phyloP scores from a whole-genome alignment of 1,140 invertebrate genomes.

The Amyelois transitella region DNA sequence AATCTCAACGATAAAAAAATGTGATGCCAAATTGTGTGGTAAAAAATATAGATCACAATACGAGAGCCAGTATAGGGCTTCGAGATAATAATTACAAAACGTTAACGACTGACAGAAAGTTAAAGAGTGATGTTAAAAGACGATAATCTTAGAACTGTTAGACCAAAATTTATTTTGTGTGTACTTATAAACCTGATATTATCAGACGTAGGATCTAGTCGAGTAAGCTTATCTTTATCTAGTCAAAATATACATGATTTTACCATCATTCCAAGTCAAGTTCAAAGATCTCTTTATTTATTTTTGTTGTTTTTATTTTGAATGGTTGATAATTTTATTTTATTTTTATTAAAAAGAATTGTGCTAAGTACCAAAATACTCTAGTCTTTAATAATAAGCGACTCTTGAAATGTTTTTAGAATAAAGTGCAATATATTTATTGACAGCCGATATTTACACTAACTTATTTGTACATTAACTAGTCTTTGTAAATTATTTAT shows the following conservation, averaged over 20 bases:
- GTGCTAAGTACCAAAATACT: slow-evolving; percentile 32
- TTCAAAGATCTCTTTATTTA: slow-evolving; percentile 1
- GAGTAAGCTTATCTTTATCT: background rate
- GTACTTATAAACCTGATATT: background rate
- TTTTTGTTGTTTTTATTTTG: slow-evolving; percentile 25
- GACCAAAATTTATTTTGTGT: slow-evolving; percentile 9
- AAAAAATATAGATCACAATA: background rate
- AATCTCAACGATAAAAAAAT: background rate
- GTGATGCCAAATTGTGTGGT: background rate
- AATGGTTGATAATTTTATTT: slow-evolving; percentile 46
- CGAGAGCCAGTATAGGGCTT: background rate
- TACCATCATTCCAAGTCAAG: background rate
- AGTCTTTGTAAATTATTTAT: slow-evolving; percentile 29
- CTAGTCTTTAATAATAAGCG: slow-evolving; percentile 28
- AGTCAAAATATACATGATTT: slow-evolving; percentile 1
- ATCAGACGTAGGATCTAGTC: background rate
- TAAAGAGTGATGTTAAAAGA: slow-evolving; percentile 1
- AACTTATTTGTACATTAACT: slow-evolving; percentile 28
- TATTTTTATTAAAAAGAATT: slow-evolving; percentile 20
- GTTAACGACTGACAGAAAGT: background rate
- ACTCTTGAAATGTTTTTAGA: slow-evolving; percentile 26
- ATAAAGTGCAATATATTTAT: slow-evolving; percentile 67
- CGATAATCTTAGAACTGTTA: slow-evolving; percentile 8
- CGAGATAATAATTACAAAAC: background rate
- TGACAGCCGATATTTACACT: slow-evolving; percentile 29